These are phyloP conservation scores for Neosilurus mollespiculum DNA, from an alignment of 2,797 vertebrate species.

Conservation along the genomic window DNA sequence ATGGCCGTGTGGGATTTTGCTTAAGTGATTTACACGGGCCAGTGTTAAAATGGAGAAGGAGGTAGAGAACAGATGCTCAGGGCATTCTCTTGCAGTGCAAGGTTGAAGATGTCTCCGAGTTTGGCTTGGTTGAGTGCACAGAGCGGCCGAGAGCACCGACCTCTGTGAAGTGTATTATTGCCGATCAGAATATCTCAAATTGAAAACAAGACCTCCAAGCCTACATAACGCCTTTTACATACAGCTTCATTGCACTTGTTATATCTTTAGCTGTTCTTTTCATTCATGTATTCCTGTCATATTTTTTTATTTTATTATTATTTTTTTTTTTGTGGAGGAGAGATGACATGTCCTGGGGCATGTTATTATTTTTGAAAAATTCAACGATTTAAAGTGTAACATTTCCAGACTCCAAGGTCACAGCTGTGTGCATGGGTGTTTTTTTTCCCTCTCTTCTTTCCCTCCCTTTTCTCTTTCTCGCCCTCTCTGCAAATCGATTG, in stretches of 20 bases:
- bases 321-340: constrained; percentile 74
- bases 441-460: constrained; percentile 55
- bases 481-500: constrained; percentile 74
- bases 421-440: constrained; percentile 63
- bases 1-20: constrained; percentile 31
- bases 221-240: constrained; percentile 75
- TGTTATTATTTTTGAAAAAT: constrained; percentile 62
- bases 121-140: constrained; percentile 68
- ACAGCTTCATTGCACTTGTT: constrained; percentile 71
- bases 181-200: constrained; percentile 78
- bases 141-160: constrained; percentile 34
- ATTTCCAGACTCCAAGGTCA: constrained; percentile 79
- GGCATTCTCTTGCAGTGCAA: constrained; percentile 19
- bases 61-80: constrained; percentile 24
- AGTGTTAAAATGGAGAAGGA: constrained; percentile 18
- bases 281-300: constrained; percentile 77
- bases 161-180: constrained; percentile 63
- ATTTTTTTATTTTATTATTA: constrained; percentile 59
- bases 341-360: constrained; percentile 77
- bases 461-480: constrained; percentile 53
- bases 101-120: constrained; percentile 36
- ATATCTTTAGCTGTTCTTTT: constrained; percentile 75
- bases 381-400: constrained; percentile 77
- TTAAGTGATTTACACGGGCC: constrained; percentile 31
- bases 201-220: constrained; percentile 78